Conservation (phyloP, 2,888 invertebrate species). For the Drosophila dives region DNA sequence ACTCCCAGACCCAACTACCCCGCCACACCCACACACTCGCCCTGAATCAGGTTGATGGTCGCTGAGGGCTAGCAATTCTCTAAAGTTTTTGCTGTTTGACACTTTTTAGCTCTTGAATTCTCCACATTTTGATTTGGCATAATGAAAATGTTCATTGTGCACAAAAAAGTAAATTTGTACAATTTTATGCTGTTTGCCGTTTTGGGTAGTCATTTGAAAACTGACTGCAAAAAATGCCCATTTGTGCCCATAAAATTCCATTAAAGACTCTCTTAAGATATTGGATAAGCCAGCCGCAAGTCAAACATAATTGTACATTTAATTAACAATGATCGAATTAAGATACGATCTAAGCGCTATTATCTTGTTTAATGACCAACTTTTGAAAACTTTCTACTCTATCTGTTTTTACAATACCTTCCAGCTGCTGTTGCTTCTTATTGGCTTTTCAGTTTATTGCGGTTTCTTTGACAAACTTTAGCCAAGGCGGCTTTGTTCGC, state of each 20-base stretch:
- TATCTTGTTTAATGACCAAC: slow-evolving; percentile 24
- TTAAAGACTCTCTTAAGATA: slow-evolving; percentile 24
- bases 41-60: background rate
- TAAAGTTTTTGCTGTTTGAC: slow-evolving; percentile 33
- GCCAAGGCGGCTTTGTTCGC: slow-evolving; percentile 20
- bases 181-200: slow-evolving; percentile 21
- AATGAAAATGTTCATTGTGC: slow-evolving; percentile 34
- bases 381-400: slow-evolving; percentile 57
- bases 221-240: background rate
- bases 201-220: slow-evolving; percentile 1
- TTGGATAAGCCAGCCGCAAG: slow-evolving; percentile 13
- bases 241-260: slow-evolving; percentile 13
- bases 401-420: slow-evolving; percentile 20
- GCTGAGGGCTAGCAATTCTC: slow-evolving; percentile 21
- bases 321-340: slow-evolving; percentile 52
- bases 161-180: slow-evolving; percentile 44
- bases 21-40: background rate
- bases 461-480: slow-evolving; percentile 55
- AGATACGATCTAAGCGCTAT: slow-evolving; percentile 13
- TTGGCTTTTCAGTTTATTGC: slow-evolving; percentile 51
- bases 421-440: slow-evolving; percentile 16
- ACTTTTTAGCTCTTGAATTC: slow-evolving; percentile 33
- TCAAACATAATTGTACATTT: slow-evolving; percentile 39
- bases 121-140: slow-evolving; percentile 27
- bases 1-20: background rate